phyloP scores from a whole-genome alignment of 2,888 invertebrate genomes.

The Ornithoptera priamus region DNA sequence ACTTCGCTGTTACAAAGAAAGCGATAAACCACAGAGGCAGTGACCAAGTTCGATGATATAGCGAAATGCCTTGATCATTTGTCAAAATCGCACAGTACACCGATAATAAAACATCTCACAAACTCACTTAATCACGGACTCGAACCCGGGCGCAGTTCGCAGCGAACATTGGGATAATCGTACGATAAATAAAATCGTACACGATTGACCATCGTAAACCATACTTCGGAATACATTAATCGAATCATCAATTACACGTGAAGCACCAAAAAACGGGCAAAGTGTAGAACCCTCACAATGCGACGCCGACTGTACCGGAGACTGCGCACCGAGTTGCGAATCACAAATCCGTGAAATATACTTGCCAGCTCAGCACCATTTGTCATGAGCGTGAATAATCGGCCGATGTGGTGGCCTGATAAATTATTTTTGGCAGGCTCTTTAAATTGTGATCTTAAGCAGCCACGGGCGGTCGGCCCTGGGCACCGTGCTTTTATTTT shows the following conservation, averaged over 20 bases:
- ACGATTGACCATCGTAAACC: constrained; percentile 21
- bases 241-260: constrained; percentile 31
- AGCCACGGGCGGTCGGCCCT: constrained; percentile 33
- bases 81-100: constrained; percentile 19
- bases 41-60: constrained; percentile 11
- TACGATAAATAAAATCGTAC: constrained; percentile 28
- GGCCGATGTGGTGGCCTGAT: constrained; percentile 43
- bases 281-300: constrained; percentile 29
- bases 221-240: constrained; percentile 29
- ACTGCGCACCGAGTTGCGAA: constrained; percentile 39
- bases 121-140: constrained; percentile 25
- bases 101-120: constrained; percentile 23
- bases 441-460: constrained; percentile 51
- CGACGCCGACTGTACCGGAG: constrained; percentile 18
- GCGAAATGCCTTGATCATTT: constrained; percentile 15
- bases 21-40: no score
- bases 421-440: constrained; percentile 66
- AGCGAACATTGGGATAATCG: constrained; percentile 25
- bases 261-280: constrained; percentile 31
- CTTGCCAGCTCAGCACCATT: constrained; percentile 50
- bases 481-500: constrained; percentile 25
- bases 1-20: no score
- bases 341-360: constrained; percentile 70
- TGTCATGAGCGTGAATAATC: constrained; percentile 71
- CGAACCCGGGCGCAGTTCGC: constrained; percentile 4